Base-by-base conservation (phyloP, 2,888 invertebrate genomes). In the Microctonus brassicae region DNA sequence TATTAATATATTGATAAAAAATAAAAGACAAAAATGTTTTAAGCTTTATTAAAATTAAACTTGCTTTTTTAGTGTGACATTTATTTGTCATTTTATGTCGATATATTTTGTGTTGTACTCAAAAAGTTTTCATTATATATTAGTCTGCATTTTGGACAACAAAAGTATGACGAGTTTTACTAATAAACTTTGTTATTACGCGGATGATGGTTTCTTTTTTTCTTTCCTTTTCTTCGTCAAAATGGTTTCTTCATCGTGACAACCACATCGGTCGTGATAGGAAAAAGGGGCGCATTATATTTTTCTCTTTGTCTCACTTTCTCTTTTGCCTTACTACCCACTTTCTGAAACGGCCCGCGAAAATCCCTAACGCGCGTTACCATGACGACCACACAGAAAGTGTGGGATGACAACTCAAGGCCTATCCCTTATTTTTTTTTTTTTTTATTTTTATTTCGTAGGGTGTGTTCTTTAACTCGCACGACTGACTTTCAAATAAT, bases 341-440 rank as follows among this genome's bases (percentile, higher is more conserved):
- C 36, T 39, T 63, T 55, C 65, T 47, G 60, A 52, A 33, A 52
- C 64, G 81, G 74, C 81, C 66, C 79, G 80, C 80, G 77, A 81
- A 69, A 76, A 75, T 75, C 75, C 82, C 79, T 79, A 79, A 36
- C 75, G 74, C 75, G 74, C 55, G 82, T 82, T 82, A 76, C 80
- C 75, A 82, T 82, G 81, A 77, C 77, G 75, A 82, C 82, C 77
- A 47, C 29, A 17, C 17, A 47, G 17, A 24, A 64, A 58, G 75
- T 72, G 60, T 76, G 78, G 76, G 77, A 77, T 77, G 76, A 73
- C 53, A 73, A 73, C 10, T 13, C 52, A 34, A 68, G 73, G 73
- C 73, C 72, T 75, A 72, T 75, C 76, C 75, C 76, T 76, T 75
- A 72, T 74, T 74, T 73, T 76, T 62, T 42, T 53, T 34, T 33